Evolutionary conservation across 2,888 invertebrate genomes (phyloP).

Genomic region (Prenolepis imparis): DNA sequence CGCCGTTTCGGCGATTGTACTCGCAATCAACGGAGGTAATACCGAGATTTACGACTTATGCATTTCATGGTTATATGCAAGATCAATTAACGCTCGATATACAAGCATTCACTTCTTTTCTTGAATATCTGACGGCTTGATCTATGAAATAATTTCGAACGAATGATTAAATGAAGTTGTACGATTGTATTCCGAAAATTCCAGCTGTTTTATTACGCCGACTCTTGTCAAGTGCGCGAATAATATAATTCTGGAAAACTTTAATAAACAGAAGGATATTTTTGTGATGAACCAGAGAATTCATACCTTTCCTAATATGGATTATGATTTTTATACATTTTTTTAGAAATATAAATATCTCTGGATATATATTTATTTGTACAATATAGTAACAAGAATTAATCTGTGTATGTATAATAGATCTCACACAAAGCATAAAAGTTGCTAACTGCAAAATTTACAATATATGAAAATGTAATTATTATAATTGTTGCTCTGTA

Average conservation of each 20-base stretch:
- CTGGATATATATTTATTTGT: not conserved
- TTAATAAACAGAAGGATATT: not conserved
- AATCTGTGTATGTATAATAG: not conserved
- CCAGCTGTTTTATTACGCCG: not conserved
- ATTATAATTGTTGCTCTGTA: not conserved
- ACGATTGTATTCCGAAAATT: not conserved
- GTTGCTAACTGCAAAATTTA: not conserved
- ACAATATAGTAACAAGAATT: not conserved
- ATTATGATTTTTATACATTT: not conserved
- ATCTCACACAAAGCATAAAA: not conserved
- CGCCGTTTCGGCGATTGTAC: slow-evolving; percentile 91
- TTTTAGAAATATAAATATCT: not conserved
- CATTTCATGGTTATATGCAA: not conserved
- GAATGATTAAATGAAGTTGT: not conserved
- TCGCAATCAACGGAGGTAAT: slow-evolving; percentile 91
- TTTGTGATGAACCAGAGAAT: not conserved
- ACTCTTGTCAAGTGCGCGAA: not conserved
- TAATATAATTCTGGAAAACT: not conserved
- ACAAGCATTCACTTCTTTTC: not conserved
- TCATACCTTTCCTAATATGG: not conserved
- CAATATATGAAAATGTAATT: not conserved
- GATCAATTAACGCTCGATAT: not conserved
- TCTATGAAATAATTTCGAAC: not conserved
- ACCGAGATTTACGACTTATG: not conserved
- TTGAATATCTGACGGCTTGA: not conserved